Base-by-base conservation (phyloP, 2,113 vertebrate genomes). In the Xiphophorus maculatus region DNA sequence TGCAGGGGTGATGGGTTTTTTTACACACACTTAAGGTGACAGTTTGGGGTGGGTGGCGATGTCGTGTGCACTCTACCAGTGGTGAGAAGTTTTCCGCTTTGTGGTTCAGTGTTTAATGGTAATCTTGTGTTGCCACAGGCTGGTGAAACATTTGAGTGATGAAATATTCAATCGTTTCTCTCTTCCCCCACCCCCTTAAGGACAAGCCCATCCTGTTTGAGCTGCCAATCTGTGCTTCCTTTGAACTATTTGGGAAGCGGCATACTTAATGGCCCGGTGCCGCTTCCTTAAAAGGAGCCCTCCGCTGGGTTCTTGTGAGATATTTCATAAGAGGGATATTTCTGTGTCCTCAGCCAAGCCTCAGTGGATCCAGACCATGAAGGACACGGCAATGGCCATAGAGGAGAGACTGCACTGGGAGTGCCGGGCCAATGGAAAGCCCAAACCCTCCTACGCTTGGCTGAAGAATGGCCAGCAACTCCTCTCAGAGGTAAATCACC, bases 391-490 rank as follows among this genome's bases (percentile, higher is more conserved):
- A 54, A 89, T 94, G 66, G 94, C 96, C 17, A 95, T 98, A 30
- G 97, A 96, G 72, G 97, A 98, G 81, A 94, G 86, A 10, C 90
- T 98, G 2, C 88, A 89, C 75, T 98, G 97, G 97, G 96, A 97
- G 61, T 99, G 97, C 73, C 94, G 94, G 66, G 97, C 96, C 1
- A 96, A 93, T 68, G 97, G 97, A 33, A 98, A 96, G 70, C 97
- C 97, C 74, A 97, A 96, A 80, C 96, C 97, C 1, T 96, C 96
- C 0, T 97, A 98, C 81, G 94, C 93, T 29, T 98, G 97, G 97
- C 86, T 98, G 89, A 98, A 95, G 92, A 96, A 97, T 17, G 96
- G 96, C 88, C 95, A 96, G 2, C 92, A 94, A 27, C 92, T 99
- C 28, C 74, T 90, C 60, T 69, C 92, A 8, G 95, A 97, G 96